Conservation (phyloP, 1,140 invertebrate genomes). For the Aphelenchoides avenae region DNA sequence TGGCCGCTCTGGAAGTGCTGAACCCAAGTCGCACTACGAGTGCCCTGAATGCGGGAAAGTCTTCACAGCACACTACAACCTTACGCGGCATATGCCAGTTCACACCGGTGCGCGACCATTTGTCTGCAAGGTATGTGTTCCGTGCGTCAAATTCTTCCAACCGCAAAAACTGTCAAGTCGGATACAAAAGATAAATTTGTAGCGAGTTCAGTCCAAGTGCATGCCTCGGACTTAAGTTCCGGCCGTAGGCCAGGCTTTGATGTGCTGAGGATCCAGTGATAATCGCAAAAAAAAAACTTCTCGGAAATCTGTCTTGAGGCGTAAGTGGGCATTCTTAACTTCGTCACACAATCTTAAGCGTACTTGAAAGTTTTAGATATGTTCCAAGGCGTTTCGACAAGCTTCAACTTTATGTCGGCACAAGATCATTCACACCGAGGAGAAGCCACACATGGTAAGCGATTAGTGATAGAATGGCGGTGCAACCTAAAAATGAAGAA, state of each 20-base stretch:
- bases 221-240: too few relatives aligned
- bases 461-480: too few relatives aligned
- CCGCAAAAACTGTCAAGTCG: too few relatives aligned
- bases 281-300: constrained; percentile 3
- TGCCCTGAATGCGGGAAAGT: constrained; percentile 92
- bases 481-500: too few relatives aligned
- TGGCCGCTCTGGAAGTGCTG: too few relatives aligned
- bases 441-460: constrained; percentile 77
- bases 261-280: background rate
- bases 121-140: constrained; percentile 73
- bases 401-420: constrained; percentile 92
- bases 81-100: constrained; percentile 96
- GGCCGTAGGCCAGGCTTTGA: too few relatives aligned
- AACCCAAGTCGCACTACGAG: constrained; percentile 20
- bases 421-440: constrained; percentile 95
- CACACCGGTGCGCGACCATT: constrained; percentile 95
- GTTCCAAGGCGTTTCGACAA: constrained; percentile 94
- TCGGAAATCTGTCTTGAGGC: background rate
- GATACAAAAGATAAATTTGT: background rate
- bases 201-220: too few relatives aligned
- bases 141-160: too few relatives aligned
- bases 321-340: too few relatives aligned
- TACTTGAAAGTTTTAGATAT: constrained; percentile 67
- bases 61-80: constrained; percentile 96
- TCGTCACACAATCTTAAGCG: constrained; percentile 5